A percentile compares a stretch with the other conserved stretches of the same genome.
Evolutionary conservation across 2,888 invertebrate genomes (phyloP).

Genomic region (Drosophila anomalata): DNA sequence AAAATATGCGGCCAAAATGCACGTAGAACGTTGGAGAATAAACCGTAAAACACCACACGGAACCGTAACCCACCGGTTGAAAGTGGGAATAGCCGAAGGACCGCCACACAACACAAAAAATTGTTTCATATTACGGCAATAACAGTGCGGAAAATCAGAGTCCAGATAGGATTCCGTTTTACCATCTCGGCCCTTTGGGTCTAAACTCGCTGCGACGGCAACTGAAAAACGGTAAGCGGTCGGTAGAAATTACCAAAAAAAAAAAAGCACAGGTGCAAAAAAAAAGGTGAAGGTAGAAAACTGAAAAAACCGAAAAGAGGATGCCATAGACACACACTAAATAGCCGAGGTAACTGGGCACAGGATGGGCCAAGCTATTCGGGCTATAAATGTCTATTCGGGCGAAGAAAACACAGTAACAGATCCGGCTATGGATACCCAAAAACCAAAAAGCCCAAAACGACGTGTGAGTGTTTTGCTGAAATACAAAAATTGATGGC

Average conservation of each 20-base stretch:
- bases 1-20: conserved; percentile 65
- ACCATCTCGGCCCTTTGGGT: conserved; percentile 39
- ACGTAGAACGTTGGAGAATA: conserved; percentile 32
- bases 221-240: conserved; percentile 18
- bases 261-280: conserved; percentile 25
- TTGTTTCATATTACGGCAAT: conserved; percentile 71
- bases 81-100: conserved; percentile 22
- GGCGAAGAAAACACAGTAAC: conserved; percentile 46
- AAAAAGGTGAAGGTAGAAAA: neutral
- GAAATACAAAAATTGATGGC: conserved; percentile 14
- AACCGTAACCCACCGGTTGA: conserved; percentile 17
- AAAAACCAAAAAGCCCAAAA: conserved; percentile 1
- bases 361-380: conserved; percentile 60
- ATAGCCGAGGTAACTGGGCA: conserved; percentile 68
- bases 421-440: conserved; percentile 17
- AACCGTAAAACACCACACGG: conserved; percentile 19
- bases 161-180: conserved; percentile 55
- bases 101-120: conserved; percentile 29
- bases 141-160: conserved; percentile 65
- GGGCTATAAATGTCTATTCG: conserved; percentile 74
- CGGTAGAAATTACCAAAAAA: conserved; percentile 39
- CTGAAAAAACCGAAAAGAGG: conserved; percentile 6
- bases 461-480: conserved; percentile 10
- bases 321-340: conserved; percentile 54
- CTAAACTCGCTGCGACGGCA: conserved; percentile 6